Evolutionary conservation across 2,113 vertebrate genomes (phyloP).

Genomic region (Thalassarche chlororhynchos): DNA sequence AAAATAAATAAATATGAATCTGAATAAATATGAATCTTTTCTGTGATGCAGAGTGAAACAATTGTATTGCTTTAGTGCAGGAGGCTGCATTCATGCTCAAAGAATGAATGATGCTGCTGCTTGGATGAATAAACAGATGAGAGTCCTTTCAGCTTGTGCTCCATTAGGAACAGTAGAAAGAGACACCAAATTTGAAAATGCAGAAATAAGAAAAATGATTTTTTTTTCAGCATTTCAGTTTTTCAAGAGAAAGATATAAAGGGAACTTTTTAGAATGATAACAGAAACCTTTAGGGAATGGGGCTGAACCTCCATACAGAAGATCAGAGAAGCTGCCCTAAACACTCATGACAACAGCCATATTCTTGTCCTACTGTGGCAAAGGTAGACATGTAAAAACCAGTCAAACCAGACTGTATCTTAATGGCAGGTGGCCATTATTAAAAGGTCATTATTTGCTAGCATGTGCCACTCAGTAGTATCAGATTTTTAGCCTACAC

Average conservation of each 20-base stretch:
- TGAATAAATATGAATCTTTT: not conserved
- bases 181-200: not conserved
- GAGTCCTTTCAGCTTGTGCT: not conserved
- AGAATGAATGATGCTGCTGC: not conserved
- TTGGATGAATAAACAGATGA: not conserved
- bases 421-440: not conserved
- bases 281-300: not conserved
- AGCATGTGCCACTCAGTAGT: not conserved
- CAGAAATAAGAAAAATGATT: not conserved
- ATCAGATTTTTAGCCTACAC: not conserved
- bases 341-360: not conserved
- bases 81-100: not conserved
- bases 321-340: not conserved
- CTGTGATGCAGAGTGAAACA: not conserved
- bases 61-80: not conserved
- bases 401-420: not conserved
- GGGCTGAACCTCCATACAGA: not conserved
- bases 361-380: not conserved
- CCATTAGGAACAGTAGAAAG: not conserved
- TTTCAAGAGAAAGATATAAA: not conserved
- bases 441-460: not conserved
- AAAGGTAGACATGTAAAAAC: not conserved
- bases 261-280: not conserved
- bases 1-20: not conserved
- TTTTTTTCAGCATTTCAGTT: not conserved